Evolutionary conservation across 1,140 invertebrate genomes (phyloP), one percentile per base, ranked within the genome.

Genomic region (Drosophila gunungcola): DNA sequence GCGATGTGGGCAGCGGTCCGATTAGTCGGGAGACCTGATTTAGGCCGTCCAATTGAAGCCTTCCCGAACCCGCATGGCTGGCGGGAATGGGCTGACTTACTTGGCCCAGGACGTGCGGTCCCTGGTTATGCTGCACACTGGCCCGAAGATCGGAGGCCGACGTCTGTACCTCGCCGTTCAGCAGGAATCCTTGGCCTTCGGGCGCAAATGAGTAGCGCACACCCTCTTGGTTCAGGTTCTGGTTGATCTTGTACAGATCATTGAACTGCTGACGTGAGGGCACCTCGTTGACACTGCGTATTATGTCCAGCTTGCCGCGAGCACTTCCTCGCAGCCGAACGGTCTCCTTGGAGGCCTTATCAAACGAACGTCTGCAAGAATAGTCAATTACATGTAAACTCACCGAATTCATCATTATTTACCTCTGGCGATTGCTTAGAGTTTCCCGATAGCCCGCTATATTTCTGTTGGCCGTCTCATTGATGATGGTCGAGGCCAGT

Each of bases 221-320:
- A 2, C 73, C 78, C 6, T 61, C 29, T 34, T 73, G 11, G 29
- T 92, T 92, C 29, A 91, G n/a, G 11, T 88, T 39, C 43, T 55
- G 75, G 29, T 92, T 92, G 36, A 88, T 91, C 72, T 79, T 92
- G 36, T 68, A 91, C 0, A 92, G 52, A 74, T 92, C 91, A 46
- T 91, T 92, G 13, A 92, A 79, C 41, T 90, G 69, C 54, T 92
- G 81, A 1, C 64, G 63, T 10, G 80, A 76, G 5, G 86, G 90
- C 43, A 91, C 77, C n/a, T 92, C 83, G 51, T 92, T 92, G 4
- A 80, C 75, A 25, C 62, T 73, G 4, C 91, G 90, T 54, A 92
- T 92, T 10, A 92, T 76, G 52, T 91, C 88, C 38, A 84, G 48
- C 42, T 80, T 91, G n/a, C 80, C 86, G 9, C 13, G 48, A 0